Percentiles rank a stretch among this genome's conserved stretches.
Evolutionary conservation across 2,888 invertebrate genomes (phyloP).

Genomic region (Agonum fuliginosum): DNA sequence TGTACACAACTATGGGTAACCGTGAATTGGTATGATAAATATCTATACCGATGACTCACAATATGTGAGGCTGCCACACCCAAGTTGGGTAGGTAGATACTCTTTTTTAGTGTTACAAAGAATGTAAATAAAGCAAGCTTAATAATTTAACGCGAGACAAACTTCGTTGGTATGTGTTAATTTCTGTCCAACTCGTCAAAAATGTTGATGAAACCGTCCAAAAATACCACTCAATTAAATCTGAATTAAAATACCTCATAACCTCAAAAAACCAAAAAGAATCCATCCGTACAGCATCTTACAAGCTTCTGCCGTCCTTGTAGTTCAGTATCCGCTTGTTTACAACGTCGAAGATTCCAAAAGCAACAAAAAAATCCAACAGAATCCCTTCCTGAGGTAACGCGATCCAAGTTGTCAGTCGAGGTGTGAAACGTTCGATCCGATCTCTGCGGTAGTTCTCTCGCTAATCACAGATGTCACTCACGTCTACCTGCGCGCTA

Average conservation of each 20-base stretch:
- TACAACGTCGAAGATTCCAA: background rate
- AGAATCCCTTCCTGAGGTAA: background rate
- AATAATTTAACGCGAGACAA: too few relatives aligned
- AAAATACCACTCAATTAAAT: slow-evolving; percentile 23
- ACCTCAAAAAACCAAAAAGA: background rate
- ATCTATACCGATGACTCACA: too few relatives aligned
- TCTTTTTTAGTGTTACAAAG: too few relatives aligned
- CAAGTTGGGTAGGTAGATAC: too few relatives aligned
- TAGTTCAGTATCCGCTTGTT: slow-evolving; percentile 5
- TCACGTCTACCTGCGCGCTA: slow-evolving; percentile 44
- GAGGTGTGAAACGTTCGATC: slow-evolving; percentile 41
- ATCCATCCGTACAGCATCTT: background rate
- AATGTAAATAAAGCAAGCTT: too few relatives aligned
- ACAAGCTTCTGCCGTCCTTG: background rate
- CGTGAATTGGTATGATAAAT: too few relatives aligned
- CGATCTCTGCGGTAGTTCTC: slow-evolving; percentile 22
- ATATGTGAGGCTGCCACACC: too few relatives aligned
- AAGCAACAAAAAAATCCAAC: slow-evolving; percentile 13
- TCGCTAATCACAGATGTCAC: slow-evolving; percentile 57
- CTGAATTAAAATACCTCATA: slow-evolving; percentile 27
- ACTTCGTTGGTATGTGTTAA: too few relatives aligned
- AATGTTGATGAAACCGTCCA: slow-evolving; percentile 1
- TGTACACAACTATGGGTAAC: too few relatives aligned
- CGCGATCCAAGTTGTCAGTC: slow-evolving; percentile 22
- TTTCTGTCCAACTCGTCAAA: too few relatives aligned